Conservation (phyloP, 37 sponge, comb jelly and placozoan genomes). For the Bolinopsis microptera region DNA sequence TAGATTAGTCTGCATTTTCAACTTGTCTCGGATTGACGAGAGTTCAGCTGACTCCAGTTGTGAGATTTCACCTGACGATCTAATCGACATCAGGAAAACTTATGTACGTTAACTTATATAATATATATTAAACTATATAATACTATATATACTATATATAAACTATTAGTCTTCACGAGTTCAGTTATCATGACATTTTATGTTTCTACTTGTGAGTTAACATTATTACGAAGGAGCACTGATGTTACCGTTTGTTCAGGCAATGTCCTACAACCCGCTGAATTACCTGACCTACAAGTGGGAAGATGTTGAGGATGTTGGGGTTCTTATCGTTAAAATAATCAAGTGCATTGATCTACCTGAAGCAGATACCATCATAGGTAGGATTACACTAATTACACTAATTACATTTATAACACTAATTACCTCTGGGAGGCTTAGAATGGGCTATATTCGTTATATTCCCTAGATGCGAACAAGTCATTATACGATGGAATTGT, state of each 20-base stretch:
- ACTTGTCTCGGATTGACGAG: slow-evolving; percentile 62
- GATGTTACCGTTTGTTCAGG: too few relatives aligned
- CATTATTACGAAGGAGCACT: too few relatives aligned
- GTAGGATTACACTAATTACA: neutral
- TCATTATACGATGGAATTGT: too few relatives aligned
- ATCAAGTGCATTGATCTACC: slow-evolving; percentile 63
- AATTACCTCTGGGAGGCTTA: neutral
- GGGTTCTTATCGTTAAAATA: slow-evolving; percentile 34
- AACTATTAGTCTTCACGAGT: too few relatives aligned
- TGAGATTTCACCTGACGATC: slow-evolving; percentile 43
- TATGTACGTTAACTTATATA: slow-evolving; percentile 8
- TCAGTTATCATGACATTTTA: too few relatives aligned
- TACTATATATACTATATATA: neutral
- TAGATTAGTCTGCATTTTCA: neutral
- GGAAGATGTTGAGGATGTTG: slow-evolving; percentile 60
- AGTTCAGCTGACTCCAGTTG: slow-evolving; percentile 8
- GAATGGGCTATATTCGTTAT: neutral
- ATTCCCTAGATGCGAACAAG: neutral
- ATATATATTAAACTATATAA: neutral
- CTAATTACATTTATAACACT: neutral
- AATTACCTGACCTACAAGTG: slow-evolving; percentile 65
- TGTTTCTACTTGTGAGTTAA: too few relatives aligned
- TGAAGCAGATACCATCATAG: slow-evolving; percentile 55
- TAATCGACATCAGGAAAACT: slow-evolving; percentile 28
- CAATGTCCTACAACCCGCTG: slow-evolving; percentile 51